Base-by-base conservation (phyloP, 2,888 invertebrate species). In the Desoria tigrina region DNA sequence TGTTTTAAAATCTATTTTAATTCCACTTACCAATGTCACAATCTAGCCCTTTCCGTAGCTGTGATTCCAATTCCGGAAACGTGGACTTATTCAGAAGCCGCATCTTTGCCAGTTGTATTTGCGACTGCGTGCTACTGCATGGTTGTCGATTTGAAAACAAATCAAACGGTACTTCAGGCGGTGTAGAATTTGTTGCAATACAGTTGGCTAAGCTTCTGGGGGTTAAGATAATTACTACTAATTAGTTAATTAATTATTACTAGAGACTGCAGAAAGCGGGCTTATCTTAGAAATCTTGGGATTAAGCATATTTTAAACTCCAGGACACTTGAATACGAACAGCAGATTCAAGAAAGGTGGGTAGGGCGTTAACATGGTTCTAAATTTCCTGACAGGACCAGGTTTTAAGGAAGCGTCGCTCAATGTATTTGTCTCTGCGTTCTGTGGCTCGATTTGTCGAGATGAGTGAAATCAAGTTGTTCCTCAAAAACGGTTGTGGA, bases 401-500 rank as follows among this genome's bases (percentile, higher is more conserved):
- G 68, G 68, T 1, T 59, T 68, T 23, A 68, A 68, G 26, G 68
- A 68, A 42, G 68, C 68, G 14, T 49, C 65, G 0, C 55, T 68
- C 2, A 39, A 59, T 11, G 32, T 27, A 11, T 58, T 55, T 42
- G 57, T 60, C 16, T 26, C 45, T 24, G n/a, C n/a, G n/a, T n/a
- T n/a, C n/a, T n/a, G 37, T 28, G 16, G 68, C 57, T 3, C 16
- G 68, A 1, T 69, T 69, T 27, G 63, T 69, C 0, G 68, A 69
- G 59, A 62, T 69, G 60, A 69, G 68, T 42, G 63, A 63, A 21
- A n/a, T 68, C 21, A 18, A 53, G n/a, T n/a, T n/a, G n/a, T n/a
- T n/a, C n/a, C n/a, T n/a, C n/a, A n/a, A n/a, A n/a, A n/a, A n/a
- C n/a, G n/a, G n/a, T n/a, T n/a, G n/a, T n/a, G n/a, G n/a, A n/a